Base-by-base conservation (phyloP, 2,888 invertebrate species). In the Heliconius cydno region DNA sequence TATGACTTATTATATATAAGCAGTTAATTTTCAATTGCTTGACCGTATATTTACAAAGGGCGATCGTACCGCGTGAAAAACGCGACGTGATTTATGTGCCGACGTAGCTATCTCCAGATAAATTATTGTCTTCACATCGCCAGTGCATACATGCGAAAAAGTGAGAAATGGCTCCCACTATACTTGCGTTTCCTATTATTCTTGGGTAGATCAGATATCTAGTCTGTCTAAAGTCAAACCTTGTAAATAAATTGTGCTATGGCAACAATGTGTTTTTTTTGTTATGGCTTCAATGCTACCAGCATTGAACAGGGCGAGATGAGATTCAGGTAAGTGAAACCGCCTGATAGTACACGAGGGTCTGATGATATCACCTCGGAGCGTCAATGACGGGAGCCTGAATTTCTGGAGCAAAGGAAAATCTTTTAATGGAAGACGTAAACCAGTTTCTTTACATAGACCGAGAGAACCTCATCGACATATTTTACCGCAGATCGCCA, bases 21-120 rank as follows among this genome's bases (percentile, higher is more conserved):
- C 78, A 34, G 60, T 38, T n/a, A 77, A 76, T 78, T 68, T 30
- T 72, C 28, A 77, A 81, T 72, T 83, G 74, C 25, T 13, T 22
- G 9, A 41, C 83, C 85, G 85, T 89, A 80, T 86, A 83, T 84
- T 75, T 79, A 67, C 84, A 70, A 41, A 71, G 68, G 84, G 85
- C 85, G 85, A 86, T 87, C 86, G 86, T 85, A 83, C 85, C 85
- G 87, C 87, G 89, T 90, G 90, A 91, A 91, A 92, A 92, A 91
- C 90, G 84, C 87, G 79, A 76, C 86, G 89, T 92, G 93, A 93
- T 93, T 93, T 93, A 93, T 92, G 90, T 86, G 86, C 89, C 88
- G 88, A 85, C 89, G 88, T 85, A 89, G 90, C 90, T 90, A 92
- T 90, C 92, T 89, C 81, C 83, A 88, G 91, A 92, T 92, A 92